phyloP scores from a whole-genome alignment of 2,888 invertebrate genomes.

The Opisthograptis luteolata region DNA sequence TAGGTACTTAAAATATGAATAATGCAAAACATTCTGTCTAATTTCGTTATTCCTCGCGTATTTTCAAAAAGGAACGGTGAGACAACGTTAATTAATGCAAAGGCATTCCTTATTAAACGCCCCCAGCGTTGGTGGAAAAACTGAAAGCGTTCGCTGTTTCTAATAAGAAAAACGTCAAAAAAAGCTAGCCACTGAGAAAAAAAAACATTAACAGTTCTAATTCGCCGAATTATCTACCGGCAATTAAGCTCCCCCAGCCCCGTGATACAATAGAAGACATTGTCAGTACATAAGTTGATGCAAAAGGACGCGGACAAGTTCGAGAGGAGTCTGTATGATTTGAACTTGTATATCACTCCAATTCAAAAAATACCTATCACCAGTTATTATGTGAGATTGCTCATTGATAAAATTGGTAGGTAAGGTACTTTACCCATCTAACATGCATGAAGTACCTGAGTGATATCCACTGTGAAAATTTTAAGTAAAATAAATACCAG shows the following conservation, averaged over 20 bases:
- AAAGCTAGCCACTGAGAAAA: slow-evolving; percentile 8
- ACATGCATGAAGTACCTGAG: too few relatives aligned
- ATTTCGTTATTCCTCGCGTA: slow-evolving; percentile 22
- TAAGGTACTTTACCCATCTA: too few relatives aligned
- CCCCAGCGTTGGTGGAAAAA: background rate
- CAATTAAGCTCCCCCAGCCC: slow-evolving; percentile 10
- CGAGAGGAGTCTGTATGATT: too few relatives aligned
- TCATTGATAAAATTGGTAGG: too few relatives aligned
- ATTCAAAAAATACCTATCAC: too few relatives aligned
- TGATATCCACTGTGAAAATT: too few relatives aligned
- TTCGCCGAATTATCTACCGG: slow-evolving; percentile 24
- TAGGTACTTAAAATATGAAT: slow-evolving; percentile 21
- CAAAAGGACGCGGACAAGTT: background rate
- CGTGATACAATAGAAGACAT: background rate
- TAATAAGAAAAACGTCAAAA: slow-evolving; percentile 12
- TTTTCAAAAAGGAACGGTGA: slow-evolving; percentile 16
- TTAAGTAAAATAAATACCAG: too few relatives aligned
- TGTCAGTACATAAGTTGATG: slow-evolving; percentile 4
- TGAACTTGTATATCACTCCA: too few relatives aligned
- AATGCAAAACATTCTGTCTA: slow-evolving; percentile 20
- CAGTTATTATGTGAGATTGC: too few relatives aligned
- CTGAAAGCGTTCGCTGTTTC: background rate
- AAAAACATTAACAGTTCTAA: slow-evolving; percentile 22
- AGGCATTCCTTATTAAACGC: slow-evolving; percentile 17
- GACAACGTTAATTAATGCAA: slow-evolving; percentile 28